Conservation (phyloP, 2,888 invertebrate genomes). For the Rhingia rostrata region DNA sequence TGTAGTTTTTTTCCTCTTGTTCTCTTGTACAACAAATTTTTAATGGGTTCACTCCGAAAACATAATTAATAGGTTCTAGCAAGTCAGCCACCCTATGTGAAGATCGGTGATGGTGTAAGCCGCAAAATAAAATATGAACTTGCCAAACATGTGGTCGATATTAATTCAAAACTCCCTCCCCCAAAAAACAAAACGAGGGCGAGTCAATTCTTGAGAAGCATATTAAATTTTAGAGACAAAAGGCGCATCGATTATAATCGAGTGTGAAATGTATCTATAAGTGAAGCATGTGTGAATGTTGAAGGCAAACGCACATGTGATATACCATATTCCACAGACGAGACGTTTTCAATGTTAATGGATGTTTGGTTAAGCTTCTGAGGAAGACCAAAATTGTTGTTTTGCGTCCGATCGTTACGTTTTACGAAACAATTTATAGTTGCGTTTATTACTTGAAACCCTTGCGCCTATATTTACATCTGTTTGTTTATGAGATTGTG, state of each 20-base stretch:
- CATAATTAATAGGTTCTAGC: conserved; percentile 39
- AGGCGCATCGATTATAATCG: conserved; percentile 7
- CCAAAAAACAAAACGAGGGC: no score
- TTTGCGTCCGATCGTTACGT: neutral
- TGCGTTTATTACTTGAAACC: conserved; percentile 5
- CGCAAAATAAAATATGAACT: conserved; percentile 45
- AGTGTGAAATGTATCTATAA: conserved; percentile 53
- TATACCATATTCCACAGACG: conserved; percentile 21
- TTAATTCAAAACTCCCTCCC: neutral
- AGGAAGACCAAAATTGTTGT: conserved; percentile 24
- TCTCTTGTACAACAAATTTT: conserved; percentile 7
- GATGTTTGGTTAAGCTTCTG: conserved; percentile 45
- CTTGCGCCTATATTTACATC: conserved; percentile 18
- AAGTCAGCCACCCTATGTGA: neutral
- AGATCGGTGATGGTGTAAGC: neutral
- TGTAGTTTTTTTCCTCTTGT: conserved; percentile 16
- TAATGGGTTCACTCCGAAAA: conserved; percentile 9
- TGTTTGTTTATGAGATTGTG: conserved; percentile 39
- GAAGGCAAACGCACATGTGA: conserved; percentile 34
- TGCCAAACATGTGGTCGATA: conserved; percentile 59
- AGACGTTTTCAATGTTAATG: neutral
- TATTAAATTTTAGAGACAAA: conserved; percentile 33
- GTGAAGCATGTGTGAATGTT: conserved; percentile 50
- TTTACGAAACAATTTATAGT: conserved; percentile 50
- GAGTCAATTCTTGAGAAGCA: conserved; percentile 30